Conservation (phyloP, 1,140 invertebrate genomes). For the Saccostrea cuccullata region DNA sequence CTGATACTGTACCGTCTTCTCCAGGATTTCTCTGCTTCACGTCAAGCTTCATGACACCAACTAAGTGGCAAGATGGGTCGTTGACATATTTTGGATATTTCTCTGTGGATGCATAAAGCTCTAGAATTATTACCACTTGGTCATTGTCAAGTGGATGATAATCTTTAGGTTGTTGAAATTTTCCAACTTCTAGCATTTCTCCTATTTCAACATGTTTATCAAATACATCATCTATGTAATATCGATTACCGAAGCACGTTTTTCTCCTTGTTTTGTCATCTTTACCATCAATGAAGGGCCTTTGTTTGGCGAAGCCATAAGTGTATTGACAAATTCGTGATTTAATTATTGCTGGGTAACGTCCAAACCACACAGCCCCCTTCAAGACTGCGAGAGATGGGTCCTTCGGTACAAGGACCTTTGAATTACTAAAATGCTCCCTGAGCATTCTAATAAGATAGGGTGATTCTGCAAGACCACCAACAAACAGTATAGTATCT, state of each 20-base stretch:
- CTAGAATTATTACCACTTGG: background rate
- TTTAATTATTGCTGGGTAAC: constrained; percentile 29
- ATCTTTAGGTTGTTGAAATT: background rate
- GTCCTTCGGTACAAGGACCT: constrained; percentile 33
- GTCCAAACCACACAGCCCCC: constrained; percentile 44
- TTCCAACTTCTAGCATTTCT: constrained; percentile 8
- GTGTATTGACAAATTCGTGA: constrained; percentile 39
- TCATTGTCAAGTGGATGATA: constrained; percentile 4
- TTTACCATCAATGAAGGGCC: constrained; percentile 17
- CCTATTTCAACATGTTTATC: constrained; percentile 50
- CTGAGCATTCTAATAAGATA: background rate
- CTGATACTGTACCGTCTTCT: background rate
- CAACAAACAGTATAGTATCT: constrained; percentile 39
- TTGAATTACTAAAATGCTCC: constrained; percentile 19
- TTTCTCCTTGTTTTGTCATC: constrained; percentile 28
- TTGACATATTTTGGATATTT: constrained; percentile 33
- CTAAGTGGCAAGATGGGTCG: background rate
- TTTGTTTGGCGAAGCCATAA: constrained; percentile 35
- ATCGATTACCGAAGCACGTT: background rate
- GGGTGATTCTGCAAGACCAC: constrained; percentile 39
- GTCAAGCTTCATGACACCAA: constrained; percentile 23
- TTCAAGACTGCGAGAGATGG: constrained; percentile 37
- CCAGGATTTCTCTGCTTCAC: background rate
- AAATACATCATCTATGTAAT: constrained; percentile 56
- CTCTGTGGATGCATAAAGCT: constrained; percentile 36